Evolutionary conservation across 2,113 vertebrate genomes (phyloP).

Genomic region (Riparia riparia): DNA sequence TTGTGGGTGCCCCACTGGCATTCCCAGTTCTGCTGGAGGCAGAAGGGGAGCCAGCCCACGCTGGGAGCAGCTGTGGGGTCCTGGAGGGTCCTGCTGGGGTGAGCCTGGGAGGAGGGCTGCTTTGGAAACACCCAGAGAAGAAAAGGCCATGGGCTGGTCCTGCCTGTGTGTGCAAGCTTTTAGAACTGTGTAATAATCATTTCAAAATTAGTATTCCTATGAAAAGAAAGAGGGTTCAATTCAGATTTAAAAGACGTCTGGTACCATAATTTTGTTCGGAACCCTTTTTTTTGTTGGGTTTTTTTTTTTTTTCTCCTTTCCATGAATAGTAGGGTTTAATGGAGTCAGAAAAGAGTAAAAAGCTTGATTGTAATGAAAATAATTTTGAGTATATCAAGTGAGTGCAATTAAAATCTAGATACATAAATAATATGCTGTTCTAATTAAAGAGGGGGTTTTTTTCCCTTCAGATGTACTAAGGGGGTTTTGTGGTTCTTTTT

Average conservation of each 20-base stretch:
- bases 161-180: not conserved
- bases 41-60: accelerated
- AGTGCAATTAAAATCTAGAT: slow-evolving; percentile 44
- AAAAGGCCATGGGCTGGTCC: not conserved
- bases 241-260: not conserved
- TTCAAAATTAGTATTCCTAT: not conserved
- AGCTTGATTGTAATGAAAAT: slow-evolving; percentile 60
- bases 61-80: not conserved
- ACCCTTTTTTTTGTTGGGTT: not conserved
- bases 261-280: not conserved
- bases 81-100: accelerated
- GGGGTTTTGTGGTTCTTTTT: not conserved
- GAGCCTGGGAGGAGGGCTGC: not conserved
- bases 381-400: slow-evolving; percentile 37
- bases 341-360: not conserved
- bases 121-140: accelerated
- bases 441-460: slow-evolving; percentile 1
- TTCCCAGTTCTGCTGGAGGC: accelerated
- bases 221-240: not conserved
- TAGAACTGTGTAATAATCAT: not conserved
- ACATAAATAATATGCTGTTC: slow-evolving; percentile 34
- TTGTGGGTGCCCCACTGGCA: accelerated
- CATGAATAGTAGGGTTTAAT: slow-evolving; percentile 24
- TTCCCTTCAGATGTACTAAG: not conserved
- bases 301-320: not conserved